Evolutionary conservation across 2,797 vertebrate species (phyloP), one percentile per base, ranked within the genome.

Genomic region (Diglossa cyanea): DNA sequence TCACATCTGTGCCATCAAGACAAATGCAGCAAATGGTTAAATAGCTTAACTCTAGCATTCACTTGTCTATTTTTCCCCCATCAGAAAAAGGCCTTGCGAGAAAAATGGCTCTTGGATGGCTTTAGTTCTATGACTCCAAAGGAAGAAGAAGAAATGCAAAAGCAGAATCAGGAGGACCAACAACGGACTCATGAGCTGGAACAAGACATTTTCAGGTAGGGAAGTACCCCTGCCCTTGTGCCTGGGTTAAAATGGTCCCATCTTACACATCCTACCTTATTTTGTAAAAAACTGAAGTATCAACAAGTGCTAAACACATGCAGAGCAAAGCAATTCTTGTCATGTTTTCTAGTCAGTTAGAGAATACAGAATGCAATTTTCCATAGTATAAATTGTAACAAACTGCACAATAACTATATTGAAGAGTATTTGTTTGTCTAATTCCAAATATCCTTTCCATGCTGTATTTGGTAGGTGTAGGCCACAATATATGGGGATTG

Each of bases 51-150:
- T 91, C 14, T 28, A 21, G 77, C 85, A n/a, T 66, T 42, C 5
- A 1, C n/a, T 85, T 89, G 6, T 93, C 48, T 97, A 2, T 94
- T 79, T 93, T 60, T 50, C 7, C 83, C 83, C 45, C 28, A 80
- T 37, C 88, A 99, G 99, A 99, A 99, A 98, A 99, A 99, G 91
- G 97, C 98, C 76, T 96, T 99, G 92, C 95, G 99, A 92, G 99
- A 99, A 93, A 99, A 99, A 96, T 99, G 99, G 99, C 98, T 99
- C 88, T 98, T 99, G 97, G 99, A 99, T 35, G 99, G 99, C 51
- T 94, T 99, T 79, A 98, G 98, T 94, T 97, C 98, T 68, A 97
- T 98, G 92, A 98, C 97, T 6, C 98, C 98, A 80, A 98, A 99
- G 94, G 99, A 99, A 48, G 98, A 98, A 95, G 98, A 99, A 92